These are phyloP conservation scores for Daubentonia madagascariensis DNA, from an alignment of 2,113 vertebrate species.

Conservation along the genomic window DNA sequence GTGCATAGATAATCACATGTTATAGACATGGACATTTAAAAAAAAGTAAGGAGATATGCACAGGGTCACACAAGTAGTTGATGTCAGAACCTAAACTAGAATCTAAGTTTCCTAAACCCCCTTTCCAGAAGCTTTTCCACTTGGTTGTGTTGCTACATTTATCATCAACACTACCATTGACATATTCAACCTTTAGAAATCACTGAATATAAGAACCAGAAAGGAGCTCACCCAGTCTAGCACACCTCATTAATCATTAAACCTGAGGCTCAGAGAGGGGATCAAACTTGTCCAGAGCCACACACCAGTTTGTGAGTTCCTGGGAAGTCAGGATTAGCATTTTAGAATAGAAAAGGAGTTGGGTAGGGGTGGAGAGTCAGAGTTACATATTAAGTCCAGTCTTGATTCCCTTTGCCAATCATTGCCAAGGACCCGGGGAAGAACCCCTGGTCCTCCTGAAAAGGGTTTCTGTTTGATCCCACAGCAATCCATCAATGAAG, in stretches of 20 bases:
- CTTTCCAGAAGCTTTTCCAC: neutral
- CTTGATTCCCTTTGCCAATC: constrained; percentile 60
- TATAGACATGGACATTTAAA: neutral
- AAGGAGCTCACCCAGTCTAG: neutral
- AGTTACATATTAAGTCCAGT: neutral
- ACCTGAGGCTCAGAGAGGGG: neutral
- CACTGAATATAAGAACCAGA: neutral
- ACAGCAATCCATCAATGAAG: constrained; percentile 98
- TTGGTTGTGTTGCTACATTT: neutral
- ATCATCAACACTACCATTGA: neutral
- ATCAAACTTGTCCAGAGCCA: neutral
- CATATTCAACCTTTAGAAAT: neutral
- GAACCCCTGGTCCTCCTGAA: constrained; percentile 87
- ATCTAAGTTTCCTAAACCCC: neutral
- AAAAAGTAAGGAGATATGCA: neutral
- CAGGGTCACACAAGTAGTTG: neutral
- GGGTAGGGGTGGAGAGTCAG: neutral
- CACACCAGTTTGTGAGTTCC: neutral
- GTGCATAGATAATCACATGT: neutral
- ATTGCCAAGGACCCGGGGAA: constrained; percentile 84
- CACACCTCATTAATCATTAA: neutral
- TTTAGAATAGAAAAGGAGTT: neutral
- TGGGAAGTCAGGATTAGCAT: neutral
- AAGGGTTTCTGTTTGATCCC: constrained; percentile 91
- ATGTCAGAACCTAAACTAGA: neutral